A percentile compares a stretch with the other conserved stretches of the same genome.
phyloP scores from a whole-genome alignment of 92 coral and sea anemone species.

The Pocillopora grandis region DNA sequence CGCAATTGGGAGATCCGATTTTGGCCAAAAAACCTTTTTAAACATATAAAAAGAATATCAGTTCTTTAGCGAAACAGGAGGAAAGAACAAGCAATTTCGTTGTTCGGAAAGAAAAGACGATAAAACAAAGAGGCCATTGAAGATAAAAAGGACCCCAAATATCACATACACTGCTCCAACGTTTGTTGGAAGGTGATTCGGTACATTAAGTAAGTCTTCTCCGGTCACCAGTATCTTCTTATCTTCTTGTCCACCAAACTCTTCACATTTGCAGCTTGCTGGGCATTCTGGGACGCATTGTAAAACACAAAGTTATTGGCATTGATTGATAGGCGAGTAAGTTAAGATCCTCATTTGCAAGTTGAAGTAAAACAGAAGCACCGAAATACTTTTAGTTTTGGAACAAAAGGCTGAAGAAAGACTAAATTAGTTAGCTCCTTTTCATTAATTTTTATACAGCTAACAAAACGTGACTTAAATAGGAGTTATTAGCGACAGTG shows the following conservation, averaged over 20 bases:
- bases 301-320: no score
- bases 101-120: no score
- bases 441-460: no score
- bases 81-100: no score
- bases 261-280: constrained; percentile 2
- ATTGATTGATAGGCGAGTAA: no score
- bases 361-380: no score
- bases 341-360: no score
- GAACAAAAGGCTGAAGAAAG: no score
- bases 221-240: background rate
- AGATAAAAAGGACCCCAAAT: background rate
- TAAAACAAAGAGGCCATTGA: background rate
- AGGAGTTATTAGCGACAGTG: no score
- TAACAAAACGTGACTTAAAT: no score
- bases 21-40: background rate
- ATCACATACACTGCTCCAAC: background rate
- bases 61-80: background rate
- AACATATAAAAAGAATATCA: background rate
- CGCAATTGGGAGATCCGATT: constrained; percentile 17
- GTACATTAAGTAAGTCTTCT: background rate
- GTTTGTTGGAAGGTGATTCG: background rate
- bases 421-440: no score
- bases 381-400: no score
- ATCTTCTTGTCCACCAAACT: background rate
- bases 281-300: background rate